These are phyloP conservation scores for Apamea monoglypha DNA, from an alignment of 2,888 invertebrate genomes.

Conservation along the genomic window DNA sequence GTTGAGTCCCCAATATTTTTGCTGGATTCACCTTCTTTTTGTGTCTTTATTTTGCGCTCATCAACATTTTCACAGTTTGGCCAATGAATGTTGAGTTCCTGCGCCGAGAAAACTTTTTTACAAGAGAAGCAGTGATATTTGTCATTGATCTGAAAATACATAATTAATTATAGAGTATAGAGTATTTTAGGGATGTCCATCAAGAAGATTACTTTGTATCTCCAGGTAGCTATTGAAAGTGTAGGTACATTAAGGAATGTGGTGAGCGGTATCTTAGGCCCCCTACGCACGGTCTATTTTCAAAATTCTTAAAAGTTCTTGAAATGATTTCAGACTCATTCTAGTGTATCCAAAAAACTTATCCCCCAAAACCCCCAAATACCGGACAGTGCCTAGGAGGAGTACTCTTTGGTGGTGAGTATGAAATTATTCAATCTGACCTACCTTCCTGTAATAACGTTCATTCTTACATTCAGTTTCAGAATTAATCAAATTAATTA, in stretches of 20 bases:
- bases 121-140: conserved; percentile 79
- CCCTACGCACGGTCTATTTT: no score
- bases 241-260: background rate
- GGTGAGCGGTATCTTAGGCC: no score
- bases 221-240: background rate
- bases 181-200: background rate
- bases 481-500: conserved; percentile 73
- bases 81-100: conserved; percentile 65
- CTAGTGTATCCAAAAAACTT: no score
- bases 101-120: conserved; percentile 63
- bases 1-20: background rate
- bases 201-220: background rate
- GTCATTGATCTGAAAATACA: conserved; percentile 71
- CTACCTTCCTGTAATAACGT: conserved; percentile 74
- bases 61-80: conserved; percentile 41
- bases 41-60: conserved; percentile 18
- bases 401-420: no score
- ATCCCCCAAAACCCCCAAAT: no score
- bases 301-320: no score
- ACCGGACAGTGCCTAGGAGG: no score
- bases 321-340: no score
- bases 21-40: conserved; percentile 11
- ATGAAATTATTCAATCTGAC: conserved; percentile 19
- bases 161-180: background rate
- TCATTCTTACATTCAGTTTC: conserved; percentile 61